Evolutionary conservation across 2,797 vertebrate species (phyloP).

Genomic region (Platalea minor): DNA sequence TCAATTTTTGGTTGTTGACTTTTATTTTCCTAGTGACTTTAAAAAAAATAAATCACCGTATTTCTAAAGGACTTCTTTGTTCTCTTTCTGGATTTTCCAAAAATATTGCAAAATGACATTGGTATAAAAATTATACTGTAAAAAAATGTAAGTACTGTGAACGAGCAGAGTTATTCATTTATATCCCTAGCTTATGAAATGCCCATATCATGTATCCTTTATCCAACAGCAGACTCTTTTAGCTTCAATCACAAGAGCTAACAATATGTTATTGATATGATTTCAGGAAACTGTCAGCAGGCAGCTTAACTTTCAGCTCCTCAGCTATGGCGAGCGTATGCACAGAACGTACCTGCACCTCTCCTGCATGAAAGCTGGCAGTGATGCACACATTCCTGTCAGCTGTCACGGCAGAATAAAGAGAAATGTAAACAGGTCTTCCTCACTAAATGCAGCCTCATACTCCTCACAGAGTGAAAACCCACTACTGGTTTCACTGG

Average conservation of each 20-base stretch:
- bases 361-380: constrained; percentile 78
- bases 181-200: constrained; percentile 45
- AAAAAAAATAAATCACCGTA: background rate
- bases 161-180: constrained; percentile 83
- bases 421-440: constrained; percentile 31
- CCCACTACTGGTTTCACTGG: background rate
- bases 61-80: constrained; percentile 64
- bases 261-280: constrained; percentile 87
- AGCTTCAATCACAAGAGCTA: constrained; percentile 64
- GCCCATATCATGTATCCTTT: constrained; percentile 46
- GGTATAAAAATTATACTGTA: constrained; percentile 71
- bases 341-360: constrained; percentile 77
- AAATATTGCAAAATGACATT: constrained; percentile 61
- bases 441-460: background rate
- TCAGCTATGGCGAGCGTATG: constrained; percentile 72
- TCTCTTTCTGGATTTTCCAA: constrained; percentile 45
- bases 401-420: constrained; percentile 15
- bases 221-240: constrained; percentile 67
- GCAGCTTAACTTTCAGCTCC: constrained; percentile 86
- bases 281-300: constrained; percentile 87
- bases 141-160: constrained; percentile 78
- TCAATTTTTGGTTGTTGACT: constrained; percentile 33
- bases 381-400: constrained; percentile 62
- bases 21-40: constrained; percentile 12
- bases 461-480: background rate